These are phyloP conservation scores for Hycleus phaleratus DNA, from an alignment of 1,140 invertebrate species.

Conservation along the genomic window DNA sequence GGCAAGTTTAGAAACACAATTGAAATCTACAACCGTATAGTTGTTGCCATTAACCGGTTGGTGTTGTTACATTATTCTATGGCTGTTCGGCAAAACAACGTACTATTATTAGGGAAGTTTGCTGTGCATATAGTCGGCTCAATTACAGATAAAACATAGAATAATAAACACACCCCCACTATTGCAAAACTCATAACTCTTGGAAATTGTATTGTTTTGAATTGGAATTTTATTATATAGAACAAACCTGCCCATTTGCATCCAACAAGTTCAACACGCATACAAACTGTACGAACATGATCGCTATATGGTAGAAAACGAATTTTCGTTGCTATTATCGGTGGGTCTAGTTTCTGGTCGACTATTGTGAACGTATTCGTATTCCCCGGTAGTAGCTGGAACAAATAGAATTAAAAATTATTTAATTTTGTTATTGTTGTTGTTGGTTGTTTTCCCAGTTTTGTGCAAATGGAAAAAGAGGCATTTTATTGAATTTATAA, in stretches of 20 bases:
- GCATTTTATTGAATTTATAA: too few relatives aligned
- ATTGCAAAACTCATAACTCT: too few relatives aligned
- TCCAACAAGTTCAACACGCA: constrained; percentile 77
- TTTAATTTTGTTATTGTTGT: too few relatives aligned
- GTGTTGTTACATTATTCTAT: constrained; percentile 12
- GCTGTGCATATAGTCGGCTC: background rate
- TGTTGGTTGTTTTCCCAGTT: too few relatives aligned
- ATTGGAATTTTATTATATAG: background rate
- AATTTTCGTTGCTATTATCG: constrained; percentile 70
- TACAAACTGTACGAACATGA: constrained; percentile 75
- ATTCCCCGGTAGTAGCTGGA: constrained; percentile 71
- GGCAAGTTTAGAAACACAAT: constrained; percentile 20
- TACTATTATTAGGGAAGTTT: constrained; percentile 12
- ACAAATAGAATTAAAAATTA: constrained; percentile 21
- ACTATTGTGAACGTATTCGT: constrained; percentile 74
- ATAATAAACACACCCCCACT: too few relatives aligned
- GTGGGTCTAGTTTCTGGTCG: constrained; percentile 65
- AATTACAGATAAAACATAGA: constrained; percentile 12
- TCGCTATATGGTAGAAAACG: constrained; percentile 77
- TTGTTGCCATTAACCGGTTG: too few relatives aligned
- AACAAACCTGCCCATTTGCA: constrained; percentile 61
- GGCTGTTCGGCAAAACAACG: constrained; percentile 16
- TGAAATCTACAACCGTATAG: constrained; percentile 10
- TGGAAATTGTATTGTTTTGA: too few relatives aligned
- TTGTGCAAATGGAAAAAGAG: too few relatives aligned